Evolutionary conservation across 1,140 invertebrate genomes (phyloP).

Genomic region (Subanguina moxae): DNA sequence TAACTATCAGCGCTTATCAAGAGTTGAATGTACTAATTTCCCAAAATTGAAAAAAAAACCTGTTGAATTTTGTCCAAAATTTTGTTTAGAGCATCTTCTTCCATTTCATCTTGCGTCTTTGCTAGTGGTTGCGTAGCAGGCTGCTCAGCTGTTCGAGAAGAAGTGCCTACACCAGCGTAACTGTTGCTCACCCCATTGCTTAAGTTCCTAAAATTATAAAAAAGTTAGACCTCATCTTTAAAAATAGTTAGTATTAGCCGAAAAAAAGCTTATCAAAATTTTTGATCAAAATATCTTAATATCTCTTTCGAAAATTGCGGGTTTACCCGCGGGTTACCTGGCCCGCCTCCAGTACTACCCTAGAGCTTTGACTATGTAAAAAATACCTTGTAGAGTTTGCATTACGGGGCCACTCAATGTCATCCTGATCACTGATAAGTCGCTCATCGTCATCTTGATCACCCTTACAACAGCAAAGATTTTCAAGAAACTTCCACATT

Average conservation of each 20-base stretch:
- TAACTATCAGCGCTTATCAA: too few relatives aligned
- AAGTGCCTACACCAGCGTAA: constrained; percentile 4
- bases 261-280: too few relatives aligned
- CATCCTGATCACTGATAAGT: neutral
- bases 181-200: neutral
- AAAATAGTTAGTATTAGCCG: too few relatives aligned
- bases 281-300: too few relatives aligned
- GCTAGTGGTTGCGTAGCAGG: neutral
- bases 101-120: constrained; percentile 17
- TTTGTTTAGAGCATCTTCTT: constrained; percentile 29
- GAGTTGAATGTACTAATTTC: too few relatives aligned
- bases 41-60: too few relatives aligned
- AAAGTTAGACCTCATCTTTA: neutral
- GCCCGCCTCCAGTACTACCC: too few relatives aligned
- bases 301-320: too few relatives aligned
- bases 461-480: constrained; percentile 16
- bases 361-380: too few relatives aligned
- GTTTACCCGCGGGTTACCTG: too few relatives aligned
- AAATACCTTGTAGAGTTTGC: too few relatives aligned
- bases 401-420: too few relatives aligned
- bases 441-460: neutral
- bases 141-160: neutral
- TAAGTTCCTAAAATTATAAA: constrained; percentile 5
- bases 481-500: neutral
- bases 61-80: constrained; percentile 30